Percentiles rank a stretch among this genome's conserved stretches.
These are phyloP conservation scores for Aurelia aurita DNA, from an alignment of 30 jellyfish, hydroid and myxozoan genomes.

Conservation along the genomic window DNA sequence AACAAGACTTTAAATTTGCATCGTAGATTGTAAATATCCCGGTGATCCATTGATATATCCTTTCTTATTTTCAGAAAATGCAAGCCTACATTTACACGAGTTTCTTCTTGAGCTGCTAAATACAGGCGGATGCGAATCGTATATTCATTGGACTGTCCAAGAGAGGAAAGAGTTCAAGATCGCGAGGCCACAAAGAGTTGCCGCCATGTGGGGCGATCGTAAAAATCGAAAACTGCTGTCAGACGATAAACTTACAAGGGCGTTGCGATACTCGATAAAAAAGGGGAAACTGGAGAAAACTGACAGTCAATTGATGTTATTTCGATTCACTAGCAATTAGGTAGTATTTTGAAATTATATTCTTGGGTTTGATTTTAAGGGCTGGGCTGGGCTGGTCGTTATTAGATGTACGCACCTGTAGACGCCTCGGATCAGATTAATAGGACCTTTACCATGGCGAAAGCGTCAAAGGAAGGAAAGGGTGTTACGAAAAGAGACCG, in stretches of 20 bases:
- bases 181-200: constrained; percentile 70
- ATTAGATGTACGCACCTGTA: too few relatives aligned
- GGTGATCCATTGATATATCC: background rate
- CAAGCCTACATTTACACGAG: constrained; percentile 48
- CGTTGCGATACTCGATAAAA: constrained; percentile 40
- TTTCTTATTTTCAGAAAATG: background rate
- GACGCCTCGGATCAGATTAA: too few relatives aligned
- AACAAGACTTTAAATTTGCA: too few relatives aligned
- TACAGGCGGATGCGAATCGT: constrained; percentile 59
- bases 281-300: constrained; percentile 63
- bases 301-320: constrained; percentile 42
- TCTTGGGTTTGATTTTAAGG: too few relatives aligned
- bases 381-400: too few relatives aligned
- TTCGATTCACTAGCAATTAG: constrained; percentile 25
- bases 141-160: constrained; percentile 69
- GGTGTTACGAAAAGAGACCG: too few relatives aligned
- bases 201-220: constrained; percentile 74
- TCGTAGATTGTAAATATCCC: too few relatives aligned
- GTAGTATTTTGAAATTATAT: too few relatives aligned
- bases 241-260: constrained; percentile 53
- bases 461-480: too few relatives aligned
- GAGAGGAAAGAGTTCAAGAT: constrained; percentile 64
- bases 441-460: too few relatives aligned
- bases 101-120: constrained; percentile 57
- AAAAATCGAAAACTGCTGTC: constrained; percentile 56